Percentiles rank a stretch among this genome's conserved stretches.
Evolutionary conservation across 1,140 invertebrate species (phyloP).

Genomic region (Lepidostoma basale): DNA sequence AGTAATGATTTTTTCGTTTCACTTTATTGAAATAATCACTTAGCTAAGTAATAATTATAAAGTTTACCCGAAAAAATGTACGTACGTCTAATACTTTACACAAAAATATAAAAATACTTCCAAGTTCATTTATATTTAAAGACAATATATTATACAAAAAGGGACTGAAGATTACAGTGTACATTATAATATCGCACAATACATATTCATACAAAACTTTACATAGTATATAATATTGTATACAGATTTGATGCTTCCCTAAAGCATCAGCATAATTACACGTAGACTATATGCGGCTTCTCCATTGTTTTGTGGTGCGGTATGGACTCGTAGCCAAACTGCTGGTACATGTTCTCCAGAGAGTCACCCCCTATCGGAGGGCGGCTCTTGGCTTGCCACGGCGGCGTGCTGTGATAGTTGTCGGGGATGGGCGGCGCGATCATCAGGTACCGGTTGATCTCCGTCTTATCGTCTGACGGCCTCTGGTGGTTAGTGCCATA

Average conservation of each 20-base stretch:
- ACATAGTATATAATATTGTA: slow-evolving; percentile 27
- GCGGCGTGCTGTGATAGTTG: slow-evolving; percentile 63
- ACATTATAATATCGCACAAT: slow-evolving; percentile 30
- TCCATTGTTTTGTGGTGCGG: slow-evolving; percentile 59
- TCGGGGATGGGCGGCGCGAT: slow-evolving; percentile 62
- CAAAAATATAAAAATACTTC: slow-evolving; percentile 47
- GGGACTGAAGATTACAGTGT: slow-evolving; percentile 40
- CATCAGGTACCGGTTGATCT: slow-evolving; percentile 63
- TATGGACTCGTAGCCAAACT: slow-evolving; percentile 64
- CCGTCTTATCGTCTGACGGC: slow-evolving; percentile 56
- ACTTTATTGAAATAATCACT: too few relatives aligned
- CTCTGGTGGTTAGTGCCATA: slow-evolving; percentile 57
- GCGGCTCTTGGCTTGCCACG: slow-evolving; percentile 63
- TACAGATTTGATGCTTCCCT: slow-evolving; percentile 22
- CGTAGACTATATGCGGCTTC: slow-evolving; percentile 69
- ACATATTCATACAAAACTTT: slow-evolving; percentile 40
- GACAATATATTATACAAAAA: slow-evolving; percentile 44
- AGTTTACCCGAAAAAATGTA: slow-evolving; percentile 20
- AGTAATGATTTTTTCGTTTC: slow-evolving; percentile 5
- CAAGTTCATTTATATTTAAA: slow-evolving; percentile 40
- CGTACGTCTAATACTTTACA: slow-evolving; percentile 36
- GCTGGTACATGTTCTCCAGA: slow-evolving; percentile 64
- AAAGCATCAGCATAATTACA: slow-evolving; percentile 53
- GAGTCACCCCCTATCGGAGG: slow-evolving; percentile 56
- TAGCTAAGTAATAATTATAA: slow-evolving; percentile 14